These are phyloP conservation scores for Tiliacea citrago DNA, from an alignment of 2,888 invertebrate species.

Conservation along the genomic window DNA sequence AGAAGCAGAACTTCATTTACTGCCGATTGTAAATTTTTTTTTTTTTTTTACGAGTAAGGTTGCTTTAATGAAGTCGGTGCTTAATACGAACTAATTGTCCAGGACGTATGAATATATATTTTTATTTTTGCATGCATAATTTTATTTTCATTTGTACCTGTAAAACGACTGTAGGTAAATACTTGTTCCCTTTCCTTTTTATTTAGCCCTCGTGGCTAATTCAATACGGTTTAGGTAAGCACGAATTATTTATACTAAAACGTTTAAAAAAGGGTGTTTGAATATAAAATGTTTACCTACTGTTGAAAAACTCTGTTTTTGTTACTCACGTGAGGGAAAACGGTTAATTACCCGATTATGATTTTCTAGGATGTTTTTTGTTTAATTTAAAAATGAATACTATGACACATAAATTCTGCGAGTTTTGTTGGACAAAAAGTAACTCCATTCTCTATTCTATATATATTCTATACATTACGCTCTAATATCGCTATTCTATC, in stretches of 20 bases:
- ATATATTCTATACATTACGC: not conserved
- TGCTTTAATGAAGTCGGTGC: not conserved
- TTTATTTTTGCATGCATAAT: conserved; percentile 25
- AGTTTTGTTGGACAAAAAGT: not conserved
- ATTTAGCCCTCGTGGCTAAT: conserved; percentile 3
- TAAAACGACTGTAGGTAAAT: not conserved
- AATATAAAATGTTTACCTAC: conserved; percentile 7
- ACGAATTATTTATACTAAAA: not conserved
- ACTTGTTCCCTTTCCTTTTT: conserved; percentile 20
- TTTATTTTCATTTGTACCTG: conserved; percentile 28
- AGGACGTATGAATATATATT: not conserved
- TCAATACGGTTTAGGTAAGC: conserved; percentile 16
- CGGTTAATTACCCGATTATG: not conserved
- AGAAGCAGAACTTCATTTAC: not conserved
- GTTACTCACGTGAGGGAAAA: not conserved
- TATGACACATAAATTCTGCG: not conserved
- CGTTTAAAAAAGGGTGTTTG: conserved; percentile 7
- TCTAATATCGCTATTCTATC: no score
- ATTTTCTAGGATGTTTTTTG: not conserved
- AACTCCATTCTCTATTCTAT: not conserved
- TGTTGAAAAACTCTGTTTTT: not conserved
- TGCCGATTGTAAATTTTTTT: not conserved
- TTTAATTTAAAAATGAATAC: not conserved
- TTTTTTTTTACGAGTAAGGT: not conserved
- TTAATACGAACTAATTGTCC: conserved; percentile 3